A percentile compares a stretch with the other conserved stretches of the same genome.
These are phyloP conservation scores for Mus spicilegus DNA, from an alignment of 2,113 vertebrate genomes.

Conservation along the genomic window DNA sequence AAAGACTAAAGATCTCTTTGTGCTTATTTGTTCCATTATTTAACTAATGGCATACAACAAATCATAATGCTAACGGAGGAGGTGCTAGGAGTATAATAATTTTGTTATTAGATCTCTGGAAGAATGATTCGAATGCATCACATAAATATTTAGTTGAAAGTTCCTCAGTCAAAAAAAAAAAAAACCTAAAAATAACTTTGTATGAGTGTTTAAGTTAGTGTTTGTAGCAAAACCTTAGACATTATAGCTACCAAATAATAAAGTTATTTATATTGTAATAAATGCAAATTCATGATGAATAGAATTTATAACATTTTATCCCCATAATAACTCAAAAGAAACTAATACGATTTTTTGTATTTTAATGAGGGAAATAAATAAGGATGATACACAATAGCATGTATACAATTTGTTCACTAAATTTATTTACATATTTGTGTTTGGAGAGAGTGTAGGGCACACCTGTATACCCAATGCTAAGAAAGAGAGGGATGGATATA, in stretches of 20 bases:
- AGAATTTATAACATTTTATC: background rate
- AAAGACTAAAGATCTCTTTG: background rate
- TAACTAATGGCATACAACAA: conserved; percentile 1
- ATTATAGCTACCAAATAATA: conserved; percentile 35
- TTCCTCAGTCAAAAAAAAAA: conserved; percentile 44
- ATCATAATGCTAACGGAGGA: background rate
- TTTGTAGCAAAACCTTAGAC: conserved; percentile 53
- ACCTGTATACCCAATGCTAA: background rate
- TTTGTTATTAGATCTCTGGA: background rate
- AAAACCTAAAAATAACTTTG: conserved; percentile 8
- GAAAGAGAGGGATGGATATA: background rate
- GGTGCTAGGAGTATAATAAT: background rate
- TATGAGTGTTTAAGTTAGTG: background rate
- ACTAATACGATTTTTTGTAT: background rate
- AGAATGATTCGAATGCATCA: background rate
- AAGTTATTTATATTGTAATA: conserved; percentile 50
- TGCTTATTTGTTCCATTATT: background rate
- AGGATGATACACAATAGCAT: background rate
- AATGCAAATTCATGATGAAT: conserved; percentile 35
- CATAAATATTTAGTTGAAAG: conserved; percentile 58
- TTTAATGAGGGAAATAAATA: background rate
- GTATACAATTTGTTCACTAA: background rate
- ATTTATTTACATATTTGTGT: background rate
- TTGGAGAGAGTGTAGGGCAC: background rate
- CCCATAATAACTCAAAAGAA: conserved; percentile 48